Base-by-base conservation (phyloP, 2,113 vertebrate species). In the Leiothrix lutea region DNA sequence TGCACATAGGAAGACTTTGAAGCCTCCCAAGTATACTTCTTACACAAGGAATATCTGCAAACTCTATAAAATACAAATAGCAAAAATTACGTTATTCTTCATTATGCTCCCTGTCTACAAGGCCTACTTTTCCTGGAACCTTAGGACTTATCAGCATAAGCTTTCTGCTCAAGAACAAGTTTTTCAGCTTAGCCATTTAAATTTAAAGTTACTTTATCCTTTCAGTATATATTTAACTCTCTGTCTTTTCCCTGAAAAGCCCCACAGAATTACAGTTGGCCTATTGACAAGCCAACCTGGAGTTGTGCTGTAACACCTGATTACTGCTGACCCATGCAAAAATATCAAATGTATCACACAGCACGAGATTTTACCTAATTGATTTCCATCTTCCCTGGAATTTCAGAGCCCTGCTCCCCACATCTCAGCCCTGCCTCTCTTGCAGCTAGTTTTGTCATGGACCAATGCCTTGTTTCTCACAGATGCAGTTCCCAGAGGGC, bases 71-170 rank as follows among this genome's bases (percentile, higher is more conserved):
- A 82, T 17, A 95, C 69, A 97, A 97, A 95, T 45, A 90, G 42
- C 54, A 69, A 94, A 94, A 70, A 88, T 77, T 48, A 70, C 94
- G 80, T 57, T 48, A 61, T 61, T 92, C 91, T 86, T 94, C 38
- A 62, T 92, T 77, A 88, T 8, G 48, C 26, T 93, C 65, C 75
- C 65, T 92, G 50, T 79, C 74, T 80, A 58, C 47, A 96, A 94
- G 79, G 67, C 80, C 58, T 67, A 86, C 62, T 92, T 93, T 92
- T 95, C 79, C 80, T 75, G 47, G 51, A 48, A 80, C 31, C 62
- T 79, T 64, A 74, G 47, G 94, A 81, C 19, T 92, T 94, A 88
- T 14, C 51, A 36, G 51, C 40, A 15, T 38, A 70, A 78, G 57
- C 40, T 88, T 95, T 92, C 70, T 48, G 48, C 85, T 77, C 60